Evolutionary conservation across 2,113 vertebrate genomes (phyloP), one percentile per base, ranked within the genome.

Genomic region (Rhizomys pruinosus): DNA sequence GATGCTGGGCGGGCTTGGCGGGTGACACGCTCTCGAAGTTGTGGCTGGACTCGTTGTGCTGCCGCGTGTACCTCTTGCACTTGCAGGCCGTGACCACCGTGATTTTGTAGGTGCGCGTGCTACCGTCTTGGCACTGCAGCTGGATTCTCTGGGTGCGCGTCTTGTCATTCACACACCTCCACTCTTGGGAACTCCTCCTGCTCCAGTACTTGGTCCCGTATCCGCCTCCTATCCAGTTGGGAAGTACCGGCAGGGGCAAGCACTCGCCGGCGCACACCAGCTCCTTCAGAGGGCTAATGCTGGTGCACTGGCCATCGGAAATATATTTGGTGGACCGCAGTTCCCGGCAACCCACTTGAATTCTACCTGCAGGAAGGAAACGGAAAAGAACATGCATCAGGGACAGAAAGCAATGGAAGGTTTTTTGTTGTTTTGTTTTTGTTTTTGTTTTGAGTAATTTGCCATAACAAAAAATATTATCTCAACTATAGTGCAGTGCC

Each of bases 271-370:
- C 99, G 93, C 99, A 99, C 88, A 99, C 99, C 94, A 99, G 97
- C 98, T 99, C 99, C 97, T 99, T 99, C 84, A 99, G 98, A 0
- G 99, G 99, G 61, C 98, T 99, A 80, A 99, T 97, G 84, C 99
- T 99, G 91, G 99, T 99, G 97, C 99, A 99, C 96, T 99, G 99
- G 34, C 99, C 99, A 0, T 99, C 99, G 0, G 99, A 99, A 97
- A 99, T 99, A 97, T 99, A 99, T 92, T 99, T 99, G 39, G 99
- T 99, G 94, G 99, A 99, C 84, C 99, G 98, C 93, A 99, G 98
- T 86, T 99, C 99, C 80, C 99, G 98, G 97, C 99, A 99, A 39
- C 99, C 99, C 68, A 99, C 98, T 97, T 99, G 99, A 96, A 98
- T 98, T 0, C 98, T 98, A 97, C 98, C 99, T 98, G 97, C 89